Evolutionary conservation across 1,140 invertebrate genomes (phyloP), one percentile per base, ranked within the genome.

Genomic region (Anastrepha ludens): DNA sequence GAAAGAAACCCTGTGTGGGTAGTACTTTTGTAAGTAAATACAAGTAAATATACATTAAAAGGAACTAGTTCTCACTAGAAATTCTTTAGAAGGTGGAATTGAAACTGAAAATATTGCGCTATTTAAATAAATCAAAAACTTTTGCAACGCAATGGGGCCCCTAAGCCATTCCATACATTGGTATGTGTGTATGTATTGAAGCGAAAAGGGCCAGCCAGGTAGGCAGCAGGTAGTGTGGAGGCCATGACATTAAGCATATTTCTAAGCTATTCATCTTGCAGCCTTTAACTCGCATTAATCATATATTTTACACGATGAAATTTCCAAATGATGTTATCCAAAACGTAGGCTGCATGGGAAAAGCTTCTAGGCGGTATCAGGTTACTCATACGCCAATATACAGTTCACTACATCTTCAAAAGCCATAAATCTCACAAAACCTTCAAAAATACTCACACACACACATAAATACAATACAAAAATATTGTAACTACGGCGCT

Each of bases 211-310:
- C 8, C 4, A 62, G 60, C 60, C 4, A 13, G 60, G 5, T 55
- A 55, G 3, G 5, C 5, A 17, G 60, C 2, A 29, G 29, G 29
- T 29, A 29, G 29, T 29, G 29, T 55, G n/a, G 47, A n/a, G 3
- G 74, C 74, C 74, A 8, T 55, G 74, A 55, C 74, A 81, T 81
- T 81, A 74, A 74, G 41, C 67, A 74, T 74, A 74, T 74, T 74
- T 74, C 47, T 47, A 50, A 74, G 44, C 74, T 81, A 74, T 81
- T 55, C 20, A 81, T 81, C 47, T 81, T 81, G 15, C 20, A 50
- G 47, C 44, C 74, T 47, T 81, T 55, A 81, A 55, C 44, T 20
- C 9, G 74, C 74, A 81, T 81, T 81, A 81, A 81, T 81, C 74
- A 81, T 81, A 81, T 81, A 81, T 74, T 41, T 44, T 47, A 17